A percentile compares a stretch with the other conserved stretches of the same genome.
Conservation (phyloP, 1,140 invertebrate genomes). For the Charaxes varanes region DNA sequence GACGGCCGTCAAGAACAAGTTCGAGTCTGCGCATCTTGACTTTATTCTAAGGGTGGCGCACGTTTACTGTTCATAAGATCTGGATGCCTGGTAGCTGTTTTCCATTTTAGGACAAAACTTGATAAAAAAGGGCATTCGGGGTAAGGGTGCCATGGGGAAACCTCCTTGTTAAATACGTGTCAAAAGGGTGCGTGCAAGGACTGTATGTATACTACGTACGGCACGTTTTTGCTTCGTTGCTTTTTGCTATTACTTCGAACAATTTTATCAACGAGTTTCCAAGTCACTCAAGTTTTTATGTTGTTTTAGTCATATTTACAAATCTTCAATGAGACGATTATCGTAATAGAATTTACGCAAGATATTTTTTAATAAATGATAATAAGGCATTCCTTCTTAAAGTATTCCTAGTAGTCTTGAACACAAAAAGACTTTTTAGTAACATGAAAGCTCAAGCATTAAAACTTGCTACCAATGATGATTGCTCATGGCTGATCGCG, state of each 20-base stretch:
- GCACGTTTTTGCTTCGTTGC: no score
- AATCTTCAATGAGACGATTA: no score
- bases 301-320: no score
- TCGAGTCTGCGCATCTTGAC: slow-evolving; percentile 67
- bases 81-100: slow-evolving; percentile 65
- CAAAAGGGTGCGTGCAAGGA: slow-evolving; percentile 36
- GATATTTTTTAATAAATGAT: no score
- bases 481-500: slow-evolving; percentile 32
- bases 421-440: no score
- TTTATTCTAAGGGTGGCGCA: slow-evolving; percentile 51
- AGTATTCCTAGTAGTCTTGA: no score
- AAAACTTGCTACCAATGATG: not conserved
- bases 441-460: not conserved
- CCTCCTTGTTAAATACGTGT: slow-evolving; percentile 15
- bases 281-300: no score
- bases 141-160: slow-evolving; percentile 11
- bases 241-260: no score
- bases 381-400: no score
- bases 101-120: slow-evolving; percentile 74
- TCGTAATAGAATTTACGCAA: no score
- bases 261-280: no score
- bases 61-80: slow-evolving; percentile 35
- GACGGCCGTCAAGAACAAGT: slow-evolving; percentile 38
- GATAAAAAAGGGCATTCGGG: slow-evolving; percentile 62
- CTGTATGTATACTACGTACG: no score